phyloP scores from a whole-genome alignment of 2,113 vertebrate genomes.

The Bombycilla garrulus region DNA sequence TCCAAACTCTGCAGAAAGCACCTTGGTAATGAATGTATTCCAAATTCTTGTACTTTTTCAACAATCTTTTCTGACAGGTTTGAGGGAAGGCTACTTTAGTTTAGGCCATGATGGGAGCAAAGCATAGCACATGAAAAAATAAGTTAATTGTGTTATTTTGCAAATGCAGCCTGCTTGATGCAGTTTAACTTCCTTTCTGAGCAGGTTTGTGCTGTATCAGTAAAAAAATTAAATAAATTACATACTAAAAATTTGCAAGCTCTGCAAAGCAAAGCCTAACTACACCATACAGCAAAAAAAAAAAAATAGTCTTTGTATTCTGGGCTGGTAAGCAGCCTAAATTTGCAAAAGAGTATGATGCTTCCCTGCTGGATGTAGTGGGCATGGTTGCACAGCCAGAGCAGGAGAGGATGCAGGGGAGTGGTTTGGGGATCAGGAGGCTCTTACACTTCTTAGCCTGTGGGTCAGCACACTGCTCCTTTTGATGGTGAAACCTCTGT shows the following conservation, averaged over 20 bases:
- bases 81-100: not conserved
- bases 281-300: not conserved
- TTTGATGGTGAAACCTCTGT: not conserved
- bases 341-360: not conserved
- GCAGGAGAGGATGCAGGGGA: fast-evolving
- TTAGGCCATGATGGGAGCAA: not conserved
- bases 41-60: not conserved
- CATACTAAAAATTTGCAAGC: not conserved
- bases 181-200: not conserved
- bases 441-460: fast-evolving
- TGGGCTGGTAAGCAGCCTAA: not conserved
- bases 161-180: not conserved
- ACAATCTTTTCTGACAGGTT: not conserved
- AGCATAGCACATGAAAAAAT: not conserved
- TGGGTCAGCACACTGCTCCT: fast-evolving
- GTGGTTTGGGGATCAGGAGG: not conserved
- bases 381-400: not conserved
- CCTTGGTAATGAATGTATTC: not conserved
- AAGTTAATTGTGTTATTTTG: not conserved
- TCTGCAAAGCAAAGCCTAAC: not conserved
- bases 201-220: not conserved
- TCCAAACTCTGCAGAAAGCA: not conserved
- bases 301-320: not conserved
- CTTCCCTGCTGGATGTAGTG: not conserved
- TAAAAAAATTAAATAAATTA: not conserved